Evolutionary conservation across 2,797 vertebrate species (phyloP).

Genomic region (Gobionotothen gibberifrons): DNA sequence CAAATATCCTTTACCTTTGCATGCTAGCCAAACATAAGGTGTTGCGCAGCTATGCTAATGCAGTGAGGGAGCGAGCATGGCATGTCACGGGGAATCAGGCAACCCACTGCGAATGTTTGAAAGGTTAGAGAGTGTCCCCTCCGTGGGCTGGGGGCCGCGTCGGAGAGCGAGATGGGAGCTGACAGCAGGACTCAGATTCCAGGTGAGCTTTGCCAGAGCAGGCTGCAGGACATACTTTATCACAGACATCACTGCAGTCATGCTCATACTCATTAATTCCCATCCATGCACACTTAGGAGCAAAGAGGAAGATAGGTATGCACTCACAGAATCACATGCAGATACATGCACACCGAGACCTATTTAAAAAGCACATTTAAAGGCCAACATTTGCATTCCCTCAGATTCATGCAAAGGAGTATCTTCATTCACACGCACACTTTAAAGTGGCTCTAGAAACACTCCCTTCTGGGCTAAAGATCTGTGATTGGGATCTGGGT

Average conservation of each 20-base stretch:
- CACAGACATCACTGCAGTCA: conserved; percentile 31
- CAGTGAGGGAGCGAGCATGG: conserved; percentile 61
- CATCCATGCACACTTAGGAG: conserved; percentile 36
- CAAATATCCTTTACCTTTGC: conserved; percentile 15
- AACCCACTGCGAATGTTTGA: conserved; percentile 66
- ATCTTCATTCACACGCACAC: not conserved
- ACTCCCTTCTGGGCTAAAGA: not conserved
- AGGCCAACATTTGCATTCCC: conserved; percentile 47
- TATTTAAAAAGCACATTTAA: conserved; percentile 46
- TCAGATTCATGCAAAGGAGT: conserved; percentile 11
- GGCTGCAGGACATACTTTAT: conserved; percentile 69
- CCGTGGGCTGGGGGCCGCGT: conserved; percentile 57
- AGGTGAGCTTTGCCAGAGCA: conserved; percentile 77
- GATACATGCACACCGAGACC: conserved; percentile 23
- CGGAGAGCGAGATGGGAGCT: conserved; percentile 72
- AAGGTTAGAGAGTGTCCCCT: conserved; percentile 73
- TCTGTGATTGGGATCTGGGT: not conserved
- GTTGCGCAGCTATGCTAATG: conserved; percentile 73
- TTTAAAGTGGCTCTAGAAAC: not conserved
- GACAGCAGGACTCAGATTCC: conserved; percentile 75
- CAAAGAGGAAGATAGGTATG: conserved; percentile 27
- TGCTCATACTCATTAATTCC: conserved; percentile 65
- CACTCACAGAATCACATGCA: conserved; percentile 32
- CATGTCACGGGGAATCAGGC: conserved; percentile 75
- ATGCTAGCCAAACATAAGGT: conserved; percentile 54